Base-by-base conservation (phyloP, 2,797 vertebrate species). In the Sebastes vulpes region DNA sequence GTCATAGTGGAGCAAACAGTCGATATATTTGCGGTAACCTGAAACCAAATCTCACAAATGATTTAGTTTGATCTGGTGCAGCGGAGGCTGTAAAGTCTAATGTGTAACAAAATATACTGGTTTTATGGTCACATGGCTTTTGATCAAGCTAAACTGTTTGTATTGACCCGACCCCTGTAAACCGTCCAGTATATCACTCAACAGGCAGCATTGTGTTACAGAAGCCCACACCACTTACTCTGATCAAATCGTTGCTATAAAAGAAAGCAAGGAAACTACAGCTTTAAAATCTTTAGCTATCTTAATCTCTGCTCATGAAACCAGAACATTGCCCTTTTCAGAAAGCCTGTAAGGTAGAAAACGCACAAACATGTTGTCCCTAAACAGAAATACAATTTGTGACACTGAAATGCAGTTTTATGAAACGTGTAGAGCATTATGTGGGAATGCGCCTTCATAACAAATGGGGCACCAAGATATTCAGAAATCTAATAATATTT, bases 81-180 rank as follows among this genome's bases (percentile, higher is more conserved):
- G 74, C 64, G 71, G 66, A 60, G 48, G 8, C 29, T 32, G n/a
- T 63, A 67, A 72, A 64, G 20, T 76, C 31, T 46, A 32, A 61
- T 42, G 16, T 9, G 16, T 9, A 69, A 31, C 16, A 63, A 78
- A 78, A 78, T 57, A 61, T n/a, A 46, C 54, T 6, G 10, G 50
- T 20, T 82, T 68, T 75, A 73, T 73, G n/a, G 25, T 76, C 65
- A 73, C 85, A 46, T 64, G 57, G 38, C 60, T 82, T 85, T 77
- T 78, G 74, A 82, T 85, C 72, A 60, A 52, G 63, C n/a, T 69
- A 68, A 78, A 71, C 68, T 52, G 76, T 86, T 81, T 73, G 59
- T 65, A 79, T 74, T 72, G 77, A 85, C 42, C 54, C 5, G 18
- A 42, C 29, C 61, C 46, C 61, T 65, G 52, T 79, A 69, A 82